Evolutionary conservation across 1,140 invertebrate species (phyloP), one percentile per base, ranked within the genome.

Genomic region (Aphelenchoides besseyi): DNA sequence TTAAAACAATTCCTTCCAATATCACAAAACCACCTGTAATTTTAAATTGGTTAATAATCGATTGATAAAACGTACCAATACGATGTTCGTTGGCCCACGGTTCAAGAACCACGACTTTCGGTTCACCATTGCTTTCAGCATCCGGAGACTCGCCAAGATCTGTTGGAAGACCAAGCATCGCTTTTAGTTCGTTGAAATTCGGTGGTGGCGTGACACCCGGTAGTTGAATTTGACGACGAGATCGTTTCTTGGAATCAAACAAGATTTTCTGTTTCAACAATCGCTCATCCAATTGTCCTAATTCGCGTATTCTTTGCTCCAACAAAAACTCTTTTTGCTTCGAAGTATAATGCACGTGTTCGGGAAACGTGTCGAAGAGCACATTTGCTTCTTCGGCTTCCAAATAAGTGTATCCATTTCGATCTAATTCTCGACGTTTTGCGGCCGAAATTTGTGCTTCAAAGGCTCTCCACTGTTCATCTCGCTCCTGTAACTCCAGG

Each of bases 281-380:
- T 59, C 18, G 55, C 18, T 59, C 55, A 23, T 59, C 55, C 18
- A 59, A 5, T 33, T 59, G 5, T 29, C 5, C 55, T 33, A 28
- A 59, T 23, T 59, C 55, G 5, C 55, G 5, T 8, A 59, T 59
- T 33, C 18, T 59, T 23, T 59, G 26, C 55, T 59, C 55, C 26
- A 59, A 33, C 55, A 29, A 33, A 18, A 8, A 59, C 18, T 59
- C 55, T 59, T 59, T 59, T 33, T 59, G 55, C 55, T 59, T 28
- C 18, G 55, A 33, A 28, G 55, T 59, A 23, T 59, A 59, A 33
- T 59, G 55, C 5, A 59, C 32, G 18, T 59, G 32, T 28, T 59
- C 55, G 5, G 55, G 55, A 8, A 59, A 5, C 5, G 5, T 59
- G 18, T 59, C 55, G 18, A 59, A 59, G 5, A 59, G 55, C 5